Conservation (phyloP, 2,113 vertebrate species). For the Nibea albiflora region DNA sequence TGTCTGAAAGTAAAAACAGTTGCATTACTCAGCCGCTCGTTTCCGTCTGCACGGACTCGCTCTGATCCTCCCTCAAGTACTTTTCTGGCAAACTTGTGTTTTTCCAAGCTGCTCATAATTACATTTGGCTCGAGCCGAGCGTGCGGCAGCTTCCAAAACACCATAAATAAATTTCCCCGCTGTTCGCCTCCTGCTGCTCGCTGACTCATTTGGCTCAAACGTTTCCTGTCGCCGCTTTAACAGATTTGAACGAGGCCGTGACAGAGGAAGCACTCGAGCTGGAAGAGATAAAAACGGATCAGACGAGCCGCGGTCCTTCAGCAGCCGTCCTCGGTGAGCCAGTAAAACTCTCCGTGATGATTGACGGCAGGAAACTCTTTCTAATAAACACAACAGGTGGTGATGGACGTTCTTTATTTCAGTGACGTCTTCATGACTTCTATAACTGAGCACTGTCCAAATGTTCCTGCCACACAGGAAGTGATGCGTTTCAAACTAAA, state of each 20-base stretch:
- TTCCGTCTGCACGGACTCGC: not conserved
- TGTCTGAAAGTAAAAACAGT: conserved; percentile 19
- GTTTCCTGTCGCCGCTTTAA: conserved; percentile 22
- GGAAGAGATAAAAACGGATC: conserved; percentile 25
- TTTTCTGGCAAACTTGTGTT: conserved; percentile 7
- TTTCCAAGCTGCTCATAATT: conserved; percentile 30
- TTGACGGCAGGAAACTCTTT: not conserved
- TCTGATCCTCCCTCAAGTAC: not conserved
- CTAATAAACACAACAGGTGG: conserved; percentile 11
- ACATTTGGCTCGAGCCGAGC: conserved; percentile 19
- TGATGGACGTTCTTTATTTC: not conserved
- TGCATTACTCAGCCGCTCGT: not conserved
- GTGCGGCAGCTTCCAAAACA: not conserved
- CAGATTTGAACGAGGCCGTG: conserved; percentile 40
- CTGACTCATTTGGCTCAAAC: conserved; percentile 57
- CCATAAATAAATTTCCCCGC: conserved; percentile 37
- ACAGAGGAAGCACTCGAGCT: conserved; percentile 27
- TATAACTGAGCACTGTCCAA: not conserved
- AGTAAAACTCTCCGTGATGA: not conserved
- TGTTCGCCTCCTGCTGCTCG: conserved; percentile 34
- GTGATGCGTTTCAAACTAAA: not conserved
- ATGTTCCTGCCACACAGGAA: not conserved
- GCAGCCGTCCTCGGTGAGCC: conserved; percentile 31
- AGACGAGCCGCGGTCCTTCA: conserved; percentile 33
- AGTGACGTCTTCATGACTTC: not conserved